Conservation (phyloP, 2,113 vertebrate species). For the Amazona vittata region DNA sequence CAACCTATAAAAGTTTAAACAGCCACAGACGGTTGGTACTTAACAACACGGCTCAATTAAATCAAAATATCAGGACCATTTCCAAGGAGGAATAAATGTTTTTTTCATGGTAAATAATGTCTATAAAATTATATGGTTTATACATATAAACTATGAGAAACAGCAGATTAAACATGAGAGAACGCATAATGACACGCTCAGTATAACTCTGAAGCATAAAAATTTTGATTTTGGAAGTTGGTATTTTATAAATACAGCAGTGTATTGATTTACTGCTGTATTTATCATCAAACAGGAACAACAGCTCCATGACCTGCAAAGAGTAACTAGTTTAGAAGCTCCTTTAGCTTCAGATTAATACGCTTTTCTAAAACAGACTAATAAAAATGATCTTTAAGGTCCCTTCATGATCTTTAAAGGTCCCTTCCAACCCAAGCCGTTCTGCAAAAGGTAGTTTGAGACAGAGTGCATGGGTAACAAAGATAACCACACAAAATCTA, state of each 20-base stretch:
- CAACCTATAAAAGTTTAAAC: not conserved
- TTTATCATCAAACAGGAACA: not conserved
- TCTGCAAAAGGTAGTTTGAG: not conserved
- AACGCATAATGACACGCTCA: not conserved
- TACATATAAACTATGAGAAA: not conserved
- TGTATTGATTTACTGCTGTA: not conserved
- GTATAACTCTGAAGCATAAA: not conserved
- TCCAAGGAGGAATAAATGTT: not conserved
- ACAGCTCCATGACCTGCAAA: not conserved
- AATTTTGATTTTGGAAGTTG: not conserved
- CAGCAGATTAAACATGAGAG: not conserved
- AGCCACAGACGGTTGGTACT: not conserved
- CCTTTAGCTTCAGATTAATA: not conserved
- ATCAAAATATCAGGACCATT: not conserved
- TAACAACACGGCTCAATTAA: not conserved
- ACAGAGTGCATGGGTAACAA: not conserved
- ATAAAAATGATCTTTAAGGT: not conserved
- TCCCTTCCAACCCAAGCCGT: not conserved
- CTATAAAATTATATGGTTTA: not conserved
- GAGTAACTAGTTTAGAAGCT: not conserved
- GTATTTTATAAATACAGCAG: not conserved
- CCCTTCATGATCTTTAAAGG: not conserved
- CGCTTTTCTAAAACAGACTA: not conserved
- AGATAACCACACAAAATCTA: not conserved
- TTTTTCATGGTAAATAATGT: not conserved